Percentiles rank a stretch among this genome's conserved stretches.
phyloP scores from a whole-genome alignment of 2,888 invertebrate genomes.

The Scaptomyza reducta region DNA sequence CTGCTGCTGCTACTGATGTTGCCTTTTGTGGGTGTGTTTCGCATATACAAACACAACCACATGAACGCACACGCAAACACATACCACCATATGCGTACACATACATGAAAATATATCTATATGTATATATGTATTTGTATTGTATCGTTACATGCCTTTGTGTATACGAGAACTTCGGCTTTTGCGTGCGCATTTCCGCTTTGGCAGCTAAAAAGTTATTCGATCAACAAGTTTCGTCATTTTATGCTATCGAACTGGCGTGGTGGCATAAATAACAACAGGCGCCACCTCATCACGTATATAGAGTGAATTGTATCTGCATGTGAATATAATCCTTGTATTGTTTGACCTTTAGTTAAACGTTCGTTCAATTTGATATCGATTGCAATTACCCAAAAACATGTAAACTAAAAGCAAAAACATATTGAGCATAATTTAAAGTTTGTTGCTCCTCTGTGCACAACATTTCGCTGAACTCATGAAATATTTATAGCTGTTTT shows the following conservation, averaged over 20 bases:
- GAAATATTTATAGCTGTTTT: conserved; percentile 66
- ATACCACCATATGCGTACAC: not conserved
- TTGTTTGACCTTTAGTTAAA: not conserved
- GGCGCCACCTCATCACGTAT: not conserved
- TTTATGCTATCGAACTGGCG: conserved; percentile 59
- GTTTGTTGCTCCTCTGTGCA: not conserved
- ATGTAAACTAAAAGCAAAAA: not conserved
- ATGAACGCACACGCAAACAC: conserved; percentile 15
- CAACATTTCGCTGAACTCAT: conserved; percentile 11
- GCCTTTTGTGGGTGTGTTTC: conserved; percentile 61
- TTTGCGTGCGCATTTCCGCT: conserved; percentile 72
- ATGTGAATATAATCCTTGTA: not conserved
- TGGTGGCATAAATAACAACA: conserved; percentile 44
- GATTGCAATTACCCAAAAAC: not conserved
- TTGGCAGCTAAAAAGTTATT: conserved; percentile 67
- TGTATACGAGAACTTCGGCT: conserved; percentile 31
- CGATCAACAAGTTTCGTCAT: conserved; percentile 78
- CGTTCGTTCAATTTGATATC: not conserved
- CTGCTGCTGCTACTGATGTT: conserved; percentile 23
- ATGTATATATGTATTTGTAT: not conserved
- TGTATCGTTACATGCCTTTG: conserved; percentile 1
- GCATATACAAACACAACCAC: conserved; percentile 41
- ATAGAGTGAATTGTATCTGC: not conserved
- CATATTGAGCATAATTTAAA: conserved; percentile 1
- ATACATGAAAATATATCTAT: not conserved